Conservation (phyloP, 2,797 vertebrate genomes). For the Pipistrellus pygmaeus region DNA sequence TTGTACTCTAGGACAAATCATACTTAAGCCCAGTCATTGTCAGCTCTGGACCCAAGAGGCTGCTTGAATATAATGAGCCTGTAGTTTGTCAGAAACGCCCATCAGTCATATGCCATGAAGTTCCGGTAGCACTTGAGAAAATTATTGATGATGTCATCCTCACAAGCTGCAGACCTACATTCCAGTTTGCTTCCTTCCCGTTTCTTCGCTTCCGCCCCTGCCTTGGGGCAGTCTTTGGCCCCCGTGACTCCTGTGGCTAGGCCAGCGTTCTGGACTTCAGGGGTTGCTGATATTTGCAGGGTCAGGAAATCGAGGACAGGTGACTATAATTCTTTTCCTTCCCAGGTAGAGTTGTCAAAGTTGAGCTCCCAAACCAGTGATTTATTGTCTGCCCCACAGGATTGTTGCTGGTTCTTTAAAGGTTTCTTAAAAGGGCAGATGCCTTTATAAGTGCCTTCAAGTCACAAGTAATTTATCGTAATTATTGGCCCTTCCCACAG, state of each 20-base stretch:
- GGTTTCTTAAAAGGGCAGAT: conserved; percentile 60
- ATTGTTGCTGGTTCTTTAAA: conserved; percentile 41
- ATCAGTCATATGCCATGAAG: neutral
- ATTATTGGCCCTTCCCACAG: conserved; percentile 58
- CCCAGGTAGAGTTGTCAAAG: conserved; percentile 44
- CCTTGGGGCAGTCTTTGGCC: neutral
- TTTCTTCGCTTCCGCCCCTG: conserved; percentile 36
- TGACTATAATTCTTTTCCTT: conserved; percentile 36
- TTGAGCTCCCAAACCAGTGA: conserved; percentile 25
- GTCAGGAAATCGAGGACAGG: conserved; percentile 50
- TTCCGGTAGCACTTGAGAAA: conserved; percentile 2
- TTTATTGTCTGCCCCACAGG: conserved; percentile 49
- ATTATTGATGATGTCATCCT: conserved; percentile 57
- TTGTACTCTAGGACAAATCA: conserved; percentile 24
- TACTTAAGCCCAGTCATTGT: neutral
- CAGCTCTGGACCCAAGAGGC: neutral
- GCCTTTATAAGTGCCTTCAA: conserved; percentile 62
- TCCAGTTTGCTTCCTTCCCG: conserved; percentile 46
- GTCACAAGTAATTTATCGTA: conserved; percentile 70
- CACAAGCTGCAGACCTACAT: neutral
- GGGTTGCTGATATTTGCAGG: neutral
- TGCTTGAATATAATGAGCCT: conserved; percentile 13
- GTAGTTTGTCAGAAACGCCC: conserved; percentile 38
- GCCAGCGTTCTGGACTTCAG: conserved; percentile 11
- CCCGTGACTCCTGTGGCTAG: neutral